Evolutionary conservation across 2,797 vertebrate genomes (phyloP), one percentile per base, ranked within the genome.

Genomic region (Pantherophis vulpinus): DNA sequence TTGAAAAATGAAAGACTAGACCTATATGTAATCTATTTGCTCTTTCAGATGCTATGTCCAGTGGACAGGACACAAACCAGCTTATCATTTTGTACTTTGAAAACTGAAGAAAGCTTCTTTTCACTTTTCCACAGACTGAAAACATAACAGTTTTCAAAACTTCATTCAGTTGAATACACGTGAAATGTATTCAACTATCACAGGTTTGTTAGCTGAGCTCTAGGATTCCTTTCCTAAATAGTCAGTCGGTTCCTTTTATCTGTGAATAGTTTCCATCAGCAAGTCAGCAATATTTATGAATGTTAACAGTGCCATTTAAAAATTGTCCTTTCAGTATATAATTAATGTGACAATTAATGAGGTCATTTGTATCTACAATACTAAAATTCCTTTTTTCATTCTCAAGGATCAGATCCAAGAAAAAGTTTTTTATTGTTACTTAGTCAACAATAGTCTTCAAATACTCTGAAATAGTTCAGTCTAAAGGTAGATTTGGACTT

Each of bases 241-340:
- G 66, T 4, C 0, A n/a, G 93, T 1, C 9, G 37, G 37, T 88
- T 32, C 90, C 86, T 1, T 96, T 95, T 93, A 16, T 95, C 94
- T 92, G 32, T 58, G 93, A 92, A 3, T 93, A 95, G 93, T 92
- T 12, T 16, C 87, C 23, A 56, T 59, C 0, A 1, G 93, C 86
- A 91, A 86, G 18, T 88, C 92, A 3, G 32, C 74, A 94, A 94
- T 95, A 94, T 96, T 88, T 88, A 93, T 25, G 66, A 93, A 95
- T 96, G 96, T 97, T 95, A 96, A 95, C 91, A 54, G 94, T 91
- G 37, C 93, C 89, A 90, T 96, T 97, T 94, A 95, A 96, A 32
- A 95, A 96, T 95, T 88, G 94, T 92, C 92, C 74, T 70, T 94
- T 92, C 61, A 83, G 51, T 54, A 0, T 88, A 95, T 94, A 94